Conservation (phyloP, 1,140 invertebrate genomes). For the Brachionus paranguensis region DNA sequence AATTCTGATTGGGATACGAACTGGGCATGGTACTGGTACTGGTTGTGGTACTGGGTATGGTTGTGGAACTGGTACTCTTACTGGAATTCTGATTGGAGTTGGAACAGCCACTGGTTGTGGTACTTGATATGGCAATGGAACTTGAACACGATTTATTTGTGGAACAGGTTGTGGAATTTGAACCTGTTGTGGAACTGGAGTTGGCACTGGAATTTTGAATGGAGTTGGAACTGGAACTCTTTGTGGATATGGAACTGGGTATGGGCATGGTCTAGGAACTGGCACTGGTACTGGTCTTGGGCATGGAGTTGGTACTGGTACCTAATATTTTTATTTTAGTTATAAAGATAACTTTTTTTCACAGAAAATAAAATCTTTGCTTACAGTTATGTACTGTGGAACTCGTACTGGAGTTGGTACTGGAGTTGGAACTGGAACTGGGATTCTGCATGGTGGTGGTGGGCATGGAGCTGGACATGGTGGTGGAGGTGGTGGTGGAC, state of each 20-base stretch:
- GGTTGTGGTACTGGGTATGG: not conserved
- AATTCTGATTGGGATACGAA: conserved; percentile 1
- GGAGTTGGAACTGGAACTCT: not conserved
- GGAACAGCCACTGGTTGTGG: not conserved
- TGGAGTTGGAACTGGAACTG: not conserved
- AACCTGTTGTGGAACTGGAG: not conserved
- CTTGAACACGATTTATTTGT: not conserved
- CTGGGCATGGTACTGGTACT: not conserved
- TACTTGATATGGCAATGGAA: not conserved
- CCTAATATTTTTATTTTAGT: not conserved
- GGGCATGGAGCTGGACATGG: not conserved
- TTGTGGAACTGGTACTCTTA: not conserved
- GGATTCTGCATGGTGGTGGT: not conserved
- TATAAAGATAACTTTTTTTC: not conserved
- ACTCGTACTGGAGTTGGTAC: not conserved
- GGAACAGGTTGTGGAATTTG: not conserved
- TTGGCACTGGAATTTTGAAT: not conserved
- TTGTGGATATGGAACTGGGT: not conserved
- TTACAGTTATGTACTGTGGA: not conserved
- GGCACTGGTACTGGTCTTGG: not conserved
- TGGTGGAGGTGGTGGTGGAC: not conserved
- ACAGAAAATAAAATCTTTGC: not conserved
- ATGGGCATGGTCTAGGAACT: not conserved
- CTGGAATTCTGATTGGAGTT: not conserved
- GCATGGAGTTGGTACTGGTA: not conserved